Evolutionary conservation across 2,888 invertebrate species (phyloP).

Genomic region (Ischnus inquisitorius): DNA sequence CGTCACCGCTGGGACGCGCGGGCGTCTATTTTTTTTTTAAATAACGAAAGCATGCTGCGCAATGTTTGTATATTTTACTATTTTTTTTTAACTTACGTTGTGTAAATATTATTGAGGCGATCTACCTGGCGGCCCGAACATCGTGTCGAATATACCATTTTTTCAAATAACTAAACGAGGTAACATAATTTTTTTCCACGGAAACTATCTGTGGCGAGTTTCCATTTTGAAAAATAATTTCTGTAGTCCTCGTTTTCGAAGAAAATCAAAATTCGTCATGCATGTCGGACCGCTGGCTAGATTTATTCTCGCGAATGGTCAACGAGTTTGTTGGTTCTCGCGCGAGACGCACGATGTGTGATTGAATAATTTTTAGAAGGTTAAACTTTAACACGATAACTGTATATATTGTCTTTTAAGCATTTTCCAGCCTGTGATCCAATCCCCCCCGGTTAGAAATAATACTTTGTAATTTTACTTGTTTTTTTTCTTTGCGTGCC

Average conservation of each 20-base stretch:
- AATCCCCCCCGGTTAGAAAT: constrained; percentile 8
- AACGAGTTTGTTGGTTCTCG: not conserved
- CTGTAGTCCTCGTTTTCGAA: too few species aligned
- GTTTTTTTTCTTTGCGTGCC: constrained; percentile 18
- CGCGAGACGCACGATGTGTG: not conserved
- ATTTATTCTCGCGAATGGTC: too few species aligned
- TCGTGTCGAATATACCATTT: too few species aligned
- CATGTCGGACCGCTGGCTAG: too few species aligned
- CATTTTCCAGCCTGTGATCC: constrained; percentile 43
- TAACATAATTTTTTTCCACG: too few species aligned
- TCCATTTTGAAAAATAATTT: too few species aligned
- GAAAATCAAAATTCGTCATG: too few species aligned
- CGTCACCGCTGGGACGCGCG: too few species aligned
- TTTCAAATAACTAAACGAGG: too few species aligned
- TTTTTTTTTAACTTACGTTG: not conserved
- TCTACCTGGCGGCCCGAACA: too few species aligned
- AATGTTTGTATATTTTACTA: not conserved
- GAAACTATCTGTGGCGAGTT: too few species aligned
- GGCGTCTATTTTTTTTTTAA: not conserved
- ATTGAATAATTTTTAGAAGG: constrained; percentile 30
- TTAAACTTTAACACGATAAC: constrained; percentile 41
- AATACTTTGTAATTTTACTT: constrained; percentile 15
- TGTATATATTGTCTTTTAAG: constrained; percentile 21
- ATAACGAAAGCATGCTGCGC: not conserved
- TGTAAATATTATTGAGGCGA: constrained; percentile 21